phyloP scores from a whole-genome alignment of 2,797 vertebrate species.

The Trachurus trachurus region DNA sequence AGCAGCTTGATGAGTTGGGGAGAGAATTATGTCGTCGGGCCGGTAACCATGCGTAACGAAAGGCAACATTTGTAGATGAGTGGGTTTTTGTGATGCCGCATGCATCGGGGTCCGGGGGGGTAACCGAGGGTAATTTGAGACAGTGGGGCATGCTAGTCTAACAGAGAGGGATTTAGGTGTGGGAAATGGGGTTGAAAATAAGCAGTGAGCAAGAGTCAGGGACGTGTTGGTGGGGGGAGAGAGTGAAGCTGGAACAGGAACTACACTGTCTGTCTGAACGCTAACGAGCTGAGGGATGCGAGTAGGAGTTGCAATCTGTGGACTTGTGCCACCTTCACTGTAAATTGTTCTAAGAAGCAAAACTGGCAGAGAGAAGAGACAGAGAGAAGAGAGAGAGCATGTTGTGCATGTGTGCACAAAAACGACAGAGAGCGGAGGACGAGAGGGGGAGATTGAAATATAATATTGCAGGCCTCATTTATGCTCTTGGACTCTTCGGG shows the following conservation, averaged over 20 bases:
- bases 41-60: slow-evolving; percentile 45
- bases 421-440: slow-evolving; percentile 12
- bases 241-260: slow-evolving; percentile 31
- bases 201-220: slow-evolving; percentile 35
- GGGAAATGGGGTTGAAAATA: slow-evolving; percentile 57
- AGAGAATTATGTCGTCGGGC: slow-evolving; percentile 47
- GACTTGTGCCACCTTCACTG: slow-evolving; percentile 45
- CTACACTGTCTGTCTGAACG: slow-evolving; percentile 39
- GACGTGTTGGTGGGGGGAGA: slow-evolving; percentile 12
- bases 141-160: slow-evolving; percentile 36
- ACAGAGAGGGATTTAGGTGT: slow-evolving; percentile 28
- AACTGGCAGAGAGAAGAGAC: slow-evolving; percentile 11
- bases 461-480: slow-evolving; percentile 51
- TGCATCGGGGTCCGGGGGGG: slow-evolving; percentile 20
- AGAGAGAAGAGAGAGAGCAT: not conserved
- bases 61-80: slow-evolving; percentile 48
- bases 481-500: slow-evolving; percentile 49
- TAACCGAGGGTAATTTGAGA: slow-evolving; percentile 55
- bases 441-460: slow-evolving; percentile 28
- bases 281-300: slow-evolving; percentile 47
- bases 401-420: slow-evolving; percentile 20
- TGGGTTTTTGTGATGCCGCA: slow-evolving; percentile 26
- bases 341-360: slow-evolving; percentile 42
- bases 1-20: slow-evolving; percentile 53
- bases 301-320: slow-evolving; percentile 51